phyloP scores from a whole-genome alignment of 2,888 invertebrate species.

The Galerucella pusilla region DNA sequence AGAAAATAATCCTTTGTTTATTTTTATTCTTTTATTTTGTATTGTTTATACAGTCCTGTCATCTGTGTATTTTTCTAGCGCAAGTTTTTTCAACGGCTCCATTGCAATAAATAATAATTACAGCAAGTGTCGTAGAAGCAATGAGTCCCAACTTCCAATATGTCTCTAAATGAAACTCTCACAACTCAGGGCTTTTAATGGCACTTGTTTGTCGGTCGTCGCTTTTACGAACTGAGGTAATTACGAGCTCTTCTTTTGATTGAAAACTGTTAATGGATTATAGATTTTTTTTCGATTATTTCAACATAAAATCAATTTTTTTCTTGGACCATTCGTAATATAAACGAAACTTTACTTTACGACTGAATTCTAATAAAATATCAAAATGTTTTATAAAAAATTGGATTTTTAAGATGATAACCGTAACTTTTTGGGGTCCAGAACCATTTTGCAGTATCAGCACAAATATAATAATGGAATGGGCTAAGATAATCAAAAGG shows the following conservation, averaged over 20 bases:
- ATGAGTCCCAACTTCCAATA: background rate
- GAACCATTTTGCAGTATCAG: too few relatives aligned
- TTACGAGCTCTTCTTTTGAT: slow-evolving; percentile 4
- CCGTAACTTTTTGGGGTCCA: too few relatives aligned
- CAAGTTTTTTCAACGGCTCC: background rate
- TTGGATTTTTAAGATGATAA: too few relatives aligned
- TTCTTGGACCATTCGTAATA: too few relatives aligned
- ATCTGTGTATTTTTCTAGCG: background rate
- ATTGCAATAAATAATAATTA: slow-evolving; percentile 4
- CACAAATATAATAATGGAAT: too few relatives aligned
- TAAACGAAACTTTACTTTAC: too few relatives aligned
- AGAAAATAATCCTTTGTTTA: too few relatives aligned
- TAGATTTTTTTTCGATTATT: slow-evolving; percentile 2
- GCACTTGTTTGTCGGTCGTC: slow-evolving; percentile 4
- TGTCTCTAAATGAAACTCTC: slow-evolving; percentile 1
- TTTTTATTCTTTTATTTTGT: too few relatives aligned
- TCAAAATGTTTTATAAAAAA: too few relatives aligned
- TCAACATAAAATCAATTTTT: background rate
- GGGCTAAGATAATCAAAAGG: too few relatives aligned
- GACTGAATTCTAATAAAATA: too few relatives aligned
- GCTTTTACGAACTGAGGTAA: background rate
- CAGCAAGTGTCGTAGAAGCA: background rate
- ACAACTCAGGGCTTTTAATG: background rate
- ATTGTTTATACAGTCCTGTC: background rate
- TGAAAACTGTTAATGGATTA: background rate